A percentile compares a stretch with the other conserved stretches of the same genome.
These are phyloP conservation scores for Orchesellides sinensis DNA, from an alignment of 2,888 invertebrate genomes.

Conservation along the genomic window DNA sequence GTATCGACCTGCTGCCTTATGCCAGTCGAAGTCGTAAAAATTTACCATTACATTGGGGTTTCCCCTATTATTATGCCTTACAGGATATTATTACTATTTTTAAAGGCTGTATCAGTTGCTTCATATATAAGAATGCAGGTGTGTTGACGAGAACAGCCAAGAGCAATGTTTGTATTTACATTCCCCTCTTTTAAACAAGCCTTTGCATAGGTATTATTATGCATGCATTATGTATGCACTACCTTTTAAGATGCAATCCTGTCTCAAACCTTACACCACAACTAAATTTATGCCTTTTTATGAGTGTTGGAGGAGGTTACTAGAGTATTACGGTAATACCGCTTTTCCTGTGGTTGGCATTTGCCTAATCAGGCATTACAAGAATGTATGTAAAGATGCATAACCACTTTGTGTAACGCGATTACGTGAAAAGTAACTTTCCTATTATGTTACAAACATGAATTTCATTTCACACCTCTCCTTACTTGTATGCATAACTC, in stretches of 20 bases:
- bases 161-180: slow-evolving; percentile 41
- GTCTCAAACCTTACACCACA: too few species aligned
- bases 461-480: slow-evolving; percentile 9
- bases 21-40: slow-evolving; percentile 40
- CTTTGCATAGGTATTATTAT: background rate
- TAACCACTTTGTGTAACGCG: slow-evolving; percentile 6
- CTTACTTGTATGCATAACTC: background rate
- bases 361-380: slow-evolving; percentile 14
- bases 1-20: slow-evolving; percentile 2
- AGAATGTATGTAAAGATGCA: background rate
- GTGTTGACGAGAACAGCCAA: slow-evolving; percentile 16
- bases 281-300: too few species aligned
- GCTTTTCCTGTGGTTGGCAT: background rate
- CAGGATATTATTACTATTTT: background rate
- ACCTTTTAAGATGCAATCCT: background rate
- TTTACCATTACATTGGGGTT: slow-evolving; percentile 51
- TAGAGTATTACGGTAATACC: slow-evolving; percentile 46
- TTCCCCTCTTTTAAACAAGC: background rate
- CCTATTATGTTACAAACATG: slow-evolving; percentile 2
- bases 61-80: slow-evolving; percentile 15
- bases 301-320: slow-evolving; percentile 13
- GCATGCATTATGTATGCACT: slow-evolving; percentile 12
- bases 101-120: slow-evolving; percentile 22
- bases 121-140: slow-evolving; percentile 7
- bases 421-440: slow-evolving; percentile 37